Base-by-base conservation (phyloP, 2,797 vertebrate genomes). In the Perdix hodgsoniae region DNA sequence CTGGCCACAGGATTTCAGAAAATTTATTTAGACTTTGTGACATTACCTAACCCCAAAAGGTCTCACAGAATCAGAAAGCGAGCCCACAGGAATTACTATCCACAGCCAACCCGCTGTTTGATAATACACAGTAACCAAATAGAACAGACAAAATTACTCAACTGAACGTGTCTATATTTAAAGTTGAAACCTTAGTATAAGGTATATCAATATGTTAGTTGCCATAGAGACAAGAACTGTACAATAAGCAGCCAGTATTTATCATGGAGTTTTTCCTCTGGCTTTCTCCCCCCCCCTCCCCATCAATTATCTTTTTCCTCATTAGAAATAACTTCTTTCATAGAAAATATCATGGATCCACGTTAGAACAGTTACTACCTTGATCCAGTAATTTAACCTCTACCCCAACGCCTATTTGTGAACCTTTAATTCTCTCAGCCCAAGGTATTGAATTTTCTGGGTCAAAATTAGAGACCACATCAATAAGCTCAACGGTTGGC, bases 401-500 rank as follows among this genome's bases (percentile, higher is more conserved):
- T 29, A 26, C 42, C 47, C 35, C 2, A 0, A 6, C 10, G 2
- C 61, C 14, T 22, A 44, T 33, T 35, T 49, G 52, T 31, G 57
- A 39, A 42, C 44, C 39, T 50, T 72, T 57, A 92, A 83, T 91
- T 96, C 66, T 50, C 9, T 73, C 77, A 84, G 33, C 14, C 64
- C 31, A 35, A 33, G 3, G 14, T 47, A 87, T 44, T 49, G 35
- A 77, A 83, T 94, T 81, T 88, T 83, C 72, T 50, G 57, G 17
- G 31, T 78, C 42, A 95, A 85, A 96, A 90, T 82, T 60, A 85
- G 42, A 86, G 78, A 67, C 66, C 47, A 35, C 24, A 66, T 87
- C 83, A 73, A 83, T 91, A 94, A 92, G 39, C 23, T 87, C 79
- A 86, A 42, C 26, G 65, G 23, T 2, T 40, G 23, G 44, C 69